phyloP scores from a whole-genome alignment of 2,888 invertebrate genomes.

The Ophraella communa region DNA sequence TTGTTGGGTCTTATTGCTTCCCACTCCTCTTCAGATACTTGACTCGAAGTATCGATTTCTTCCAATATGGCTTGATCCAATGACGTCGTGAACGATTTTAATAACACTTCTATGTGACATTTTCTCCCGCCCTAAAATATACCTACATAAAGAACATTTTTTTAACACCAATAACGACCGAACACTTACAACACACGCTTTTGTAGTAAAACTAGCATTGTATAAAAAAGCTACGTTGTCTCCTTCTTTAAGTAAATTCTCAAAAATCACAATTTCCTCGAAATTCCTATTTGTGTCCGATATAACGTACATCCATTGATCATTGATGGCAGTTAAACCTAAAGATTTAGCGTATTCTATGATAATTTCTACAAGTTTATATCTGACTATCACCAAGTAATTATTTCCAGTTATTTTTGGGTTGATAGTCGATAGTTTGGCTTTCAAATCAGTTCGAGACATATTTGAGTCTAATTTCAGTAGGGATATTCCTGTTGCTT shows the following conservation, averaged over 20 bases:
- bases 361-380: slow-evolving; percentile 64
- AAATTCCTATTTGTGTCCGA: slow-evolving; percentile 65
- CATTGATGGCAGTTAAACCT: slow-evolving; percentile 72
- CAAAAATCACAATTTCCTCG: slow-evolving; percentile 64
- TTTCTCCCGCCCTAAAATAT: slow-evolving; percentile 66
- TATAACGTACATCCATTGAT: slow-evolving; percentile 84
- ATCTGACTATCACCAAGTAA: slow-evolving; percentile 70
- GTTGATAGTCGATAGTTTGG: slow-evolving; percentile 50
- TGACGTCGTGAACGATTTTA: slow-evolving; percentile 71
- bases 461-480: slow-evolving; percentile 48
- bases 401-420: slow-evolving; percentile 54
- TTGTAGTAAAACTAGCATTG: slow-evolving; percentile 66
- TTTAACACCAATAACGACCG: background rate
- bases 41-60: slow-evolving; percentile 74
- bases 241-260: slow-evolving; percentile 72
- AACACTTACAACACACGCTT: slow-evolving; percentile 64
- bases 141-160: background rate
- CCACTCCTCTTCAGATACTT: slow-evolving; percentile 86
- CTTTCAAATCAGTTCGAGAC: slow-evolving; percentile 20
- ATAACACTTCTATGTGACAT: slow-evolving; percentile 74
- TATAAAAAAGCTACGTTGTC: slow-evolving; percentile 81
- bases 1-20: slow-evolving; percentile 78
- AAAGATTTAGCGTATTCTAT: slow-evolving; percentile 73
- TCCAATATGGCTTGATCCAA: slow-evolving; percentile 72
- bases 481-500: slow-evolving; percentile 52